These are phyloP conservation scores for Aleiodes alternator DNA, from an alignment of 2,888 invertebrate species.

Conservation along the genomic window DNA sequence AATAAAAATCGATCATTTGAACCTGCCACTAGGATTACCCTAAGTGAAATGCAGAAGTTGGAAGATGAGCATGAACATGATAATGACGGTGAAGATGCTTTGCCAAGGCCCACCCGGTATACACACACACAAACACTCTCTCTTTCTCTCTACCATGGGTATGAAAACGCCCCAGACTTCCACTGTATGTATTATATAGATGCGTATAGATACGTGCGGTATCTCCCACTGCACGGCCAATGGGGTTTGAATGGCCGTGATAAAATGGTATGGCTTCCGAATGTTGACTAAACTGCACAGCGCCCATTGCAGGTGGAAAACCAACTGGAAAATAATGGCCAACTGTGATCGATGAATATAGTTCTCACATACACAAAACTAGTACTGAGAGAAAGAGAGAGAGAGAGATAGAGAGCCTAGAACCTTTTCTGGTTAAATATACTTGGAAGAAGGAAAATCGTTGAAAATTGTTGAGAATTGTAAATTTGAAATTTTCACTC, in stretches of 20 bases:
- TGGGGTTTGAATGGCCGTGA: conserved; percentile 75
- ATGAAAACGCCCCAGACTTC: conserved; percentile 12
- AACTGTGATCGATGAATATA: conserved; percentile 57
- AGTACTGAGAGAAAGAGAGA: conserved; percentile 39
- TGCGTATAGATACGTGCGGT: conserved; percentile 71
- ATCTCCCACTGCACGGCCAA: conserved; percentile 74
- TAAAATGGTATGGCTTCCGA: conserved; percentile 75
- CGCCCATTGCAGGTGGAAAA: conserved; percentile 74
- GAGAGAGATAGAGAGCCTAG: too few species aligned
- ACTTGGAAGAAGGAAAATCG: conserved; percentile 52
- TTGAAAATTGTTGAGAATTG: conserved; percentile 47
- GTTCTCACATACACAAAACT: conserved; percentile 9
- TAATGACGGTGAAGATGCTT: conserved; percentile 42
- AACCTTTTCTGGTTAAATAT: conserved; percentile 30
- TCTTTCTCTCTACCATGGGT: conserved; percentile 29
- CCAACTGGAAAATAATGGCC: conserved; percentile 74
- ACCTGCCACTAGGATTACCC: too few species aligned
- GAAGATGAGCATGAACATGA: not conserved
- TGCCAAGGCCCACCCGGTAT: conserved; percentile 64
- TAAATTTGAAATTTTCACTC: conserved; percentile 29
- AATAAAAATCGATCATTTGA: too few species aligned
- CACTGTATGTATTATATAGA: conserved; percentile 36
- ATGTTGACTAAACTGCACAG: conserved; percentile 74
- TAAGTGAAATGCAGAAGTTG: not conserved
- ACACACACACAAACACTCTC: conserved; percentile 12